Conservation (phyloP, 2,113 vertebrate species). For the Bombycilla garrulus region DNA sequence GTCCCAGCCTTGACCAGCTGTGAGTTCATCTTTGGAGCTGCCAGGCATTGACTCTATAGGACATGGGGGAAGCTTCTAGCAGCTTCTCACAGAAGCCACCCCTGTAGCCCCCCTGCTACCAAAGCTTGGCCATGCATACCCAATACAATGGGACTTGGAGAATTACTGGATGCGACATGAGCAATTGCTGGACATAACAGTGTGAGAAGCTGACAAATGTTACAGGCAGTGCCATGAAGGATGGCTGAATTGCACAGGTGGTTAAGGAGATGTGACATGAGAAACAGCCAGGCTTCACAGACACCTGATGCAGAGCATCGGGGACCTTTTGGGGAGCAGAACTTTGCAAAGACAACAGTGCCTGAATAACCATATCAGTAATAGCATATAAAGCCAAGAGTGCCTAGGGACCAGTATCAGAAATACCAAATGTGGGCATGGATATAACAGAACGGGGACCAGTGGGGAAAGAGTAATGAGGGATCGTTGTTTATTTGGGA, state of each 20-base stretch:
- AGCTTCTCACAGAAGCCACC: not conserved
- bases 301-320: not conserved
- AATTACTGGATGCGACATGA: not conserved
- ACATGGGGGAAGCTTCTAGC: not conserved
- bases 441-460: not conserved
- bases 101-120: not conserved
- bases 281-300: not conserved
- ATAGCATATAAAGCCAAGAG: not conserved
- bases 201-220: not conserved
- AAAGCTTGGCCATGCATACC: not conserved
- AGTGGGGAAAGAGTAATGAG: not conserved
- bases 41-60: not conserved
- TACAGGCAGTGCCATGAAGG: not conserved
- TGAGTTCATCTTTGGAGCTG: not conserved
- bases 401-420: not conserved
- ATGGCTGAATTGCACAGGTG: not conserved
- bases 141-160: not conserved
- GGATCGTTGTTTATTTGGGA: not conserved
- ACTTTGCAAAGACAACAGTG: not conserved
- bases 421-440: not conserved
- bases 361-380: not conserved
- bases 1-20: not conserved
- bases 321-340: not conserved
- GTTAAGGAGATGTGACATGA: not conserved
- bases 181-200: not conserved